Percentiles rank a stretch among this genome's conserved stretches.
Evolutionary conservation across 2,113 vertebrate species (phyloP).

Genomic region (Camelus dromedarius): DNA sequence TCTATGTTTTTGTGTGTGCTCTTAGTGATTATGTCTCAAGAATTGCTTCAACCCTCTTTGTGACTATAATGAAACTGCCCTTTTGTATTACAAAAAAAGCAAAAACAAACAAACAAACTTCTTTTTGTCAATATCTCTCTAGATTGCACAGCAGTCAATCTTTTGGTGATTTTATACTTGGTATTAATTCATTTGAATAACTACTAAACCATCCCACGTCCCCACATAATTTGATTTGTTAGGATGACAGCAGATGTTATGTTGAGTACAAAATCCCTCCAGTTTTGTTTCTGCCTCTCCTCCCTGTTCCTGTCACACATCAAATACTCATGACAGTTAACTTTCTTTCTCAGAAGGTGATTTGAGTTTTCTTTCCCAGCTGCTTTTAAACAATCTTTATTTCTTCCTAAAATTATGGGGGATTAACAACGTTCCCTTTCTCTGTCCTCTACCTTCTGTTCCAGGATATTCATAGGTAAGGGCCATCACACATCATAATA

Average conservation of each 20-base stretch:
- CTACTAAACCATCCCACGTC: neutral
- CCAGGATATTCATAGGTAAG: neutral
- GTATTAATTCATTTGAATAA: slow-evolving; percentile 23
- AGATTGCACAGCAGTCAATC: neutral
- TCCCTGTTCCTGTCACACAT: neutral
- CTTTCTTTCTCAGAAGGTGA: neutral
- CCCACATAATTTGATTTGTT: neutral
- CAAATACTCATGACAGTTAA: neutral
- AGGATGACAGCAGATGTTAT: slow-evolving; percentile 24
- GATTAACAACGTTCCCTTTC: neutral
- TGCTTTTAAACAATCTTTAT: slow-evolving; percentile 60
- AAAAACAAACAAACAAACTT: neutral
- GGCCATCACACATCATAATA: neutral
- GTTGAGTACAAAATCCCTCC: neutral
- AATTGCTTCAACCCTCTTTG: neutral
- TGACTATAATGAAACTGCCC: neutral
- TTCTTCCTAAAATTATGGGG: neutral
- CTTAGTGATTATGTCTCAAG: neutral
- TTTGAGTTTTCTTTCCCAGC: slow-evolving; percentile 12
- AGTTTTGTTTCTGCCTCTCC: neutral
- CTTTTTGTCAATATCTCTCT: neutral
- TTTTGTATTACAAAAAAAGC: neutral
- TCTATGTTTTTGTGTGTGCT: neutral
- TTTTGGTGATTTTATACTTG: neutral
- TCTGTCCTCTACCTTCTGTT: neutral